Base-by-base conservation (phyloP, 2,797 vertebrate species). In the Zenarchopterus dispar region DNA sequence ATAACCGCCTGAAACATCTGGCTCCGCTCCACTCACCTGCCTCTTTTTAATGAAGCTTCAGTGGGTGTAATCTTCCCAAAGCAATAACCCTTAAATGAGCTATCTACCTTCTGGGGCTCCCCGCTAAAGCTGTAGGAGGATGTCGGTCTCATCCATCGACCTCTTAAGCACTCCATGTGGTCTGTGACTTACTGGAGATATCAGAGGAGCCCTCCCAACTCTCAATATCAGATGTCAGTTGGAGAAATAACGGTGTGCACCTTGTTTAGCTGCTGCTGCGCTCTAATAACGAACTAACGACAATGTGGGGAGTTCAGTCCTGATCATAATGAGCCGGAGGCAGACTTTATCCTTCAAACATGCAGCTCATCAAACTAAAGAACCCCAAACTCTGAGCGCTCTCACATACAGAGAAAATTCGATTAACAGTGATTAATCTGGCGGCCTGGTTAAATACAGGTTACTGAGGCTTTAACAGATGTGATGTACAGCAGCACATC, bases 341-440 rank as follows among this genome's bases (percentile, higher is more conserved):
- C 39, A 39, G 55, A 19, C 57, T 61, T 9, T 18, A 33, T 43
- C 0, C 23, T 51, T 56, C 59, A 65, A 81, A 67, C 39, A 57
- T 73, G 70, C 23, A n/a, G 64, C 74, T 80, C 80, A 67, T 84
- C 85, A 70, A 67, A 50, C 65, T 1, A 2, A 2, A 43, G 70
- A 49, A 41, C 69, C 70, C 70, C 0, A 18, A 62, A 59, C 63
- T 85, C 65, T 71, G 78, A 84, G 69, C 49, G 62, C 73, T 46
- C 72, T 66, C 82, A 88, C 81, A 78, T 88, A 89, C 88, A 67
- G 69, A 58, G 70, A 46, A 62, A 46, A 61, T 83, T 72, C 87
- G 89, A 86, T 86, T 84, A 86, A 87, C 77, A 57, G 73, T 88
- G 78, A 91, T 88, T 85, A 80, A 92, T 89, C 73, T 70, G 36